Percentiles rank a stretch among this genome's conserved stretches.
phyloP scores from a whole-genome alignment of 2,113 vertebrate genomes.

The Platichthys flesus region DNA sequence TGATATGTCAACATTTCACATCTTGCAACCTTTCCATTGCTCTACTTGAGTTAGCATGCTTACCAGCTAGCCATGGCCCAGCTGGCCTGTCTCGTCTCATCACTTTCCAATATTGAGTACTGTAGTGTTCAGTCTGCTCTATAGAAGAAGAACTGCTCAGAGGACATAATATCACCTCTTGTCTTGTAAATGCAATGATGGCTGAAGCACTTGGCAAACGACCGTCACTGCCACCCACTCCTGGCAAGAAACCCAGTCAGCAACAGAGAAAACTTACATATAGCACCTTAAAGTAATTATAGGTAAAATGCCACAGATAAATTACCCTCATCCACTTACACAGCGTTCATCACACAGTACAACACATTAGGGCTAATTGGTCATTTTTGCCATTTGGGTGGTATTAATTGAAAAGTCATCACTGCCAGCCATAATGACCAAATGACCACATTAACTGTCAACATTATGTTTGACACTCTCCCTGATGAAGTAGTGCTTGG shows the following conservation, averaged over 20 bases:
- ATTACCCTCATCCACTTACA: slow-evolving; percentile 53
- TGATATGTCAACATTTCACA: no score
- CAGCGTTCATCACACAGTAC: slow-evolving; percentile 59
- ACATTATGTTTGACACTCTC: slow-evolving; percentile 74
- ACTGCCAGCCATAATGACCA: slow-evolving; percentile 71
- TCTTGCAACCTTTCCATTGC: neutral
- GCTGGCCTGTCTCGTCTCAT: neutral
- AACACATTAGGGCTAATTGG: slow-evolving; percentile 79
- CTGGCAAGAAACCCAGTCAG: neutral
- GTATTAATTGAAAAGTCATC: slow-evolving; percentile 79
- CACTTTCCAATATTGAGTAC: neutral
- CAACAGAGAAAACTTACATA: neutral
- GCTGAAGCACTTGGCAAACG: neutral
- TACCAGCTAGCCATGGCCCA: neutral
- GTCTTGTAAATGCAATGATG: neutral
- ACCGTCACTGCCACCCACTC: neutral
- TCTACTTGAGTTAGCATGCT: neutral
- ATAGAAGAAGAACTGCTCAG: neutral
- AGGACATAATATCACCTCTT: neutral
- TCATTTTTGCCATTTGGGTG: slow-evolving; percentile 75
- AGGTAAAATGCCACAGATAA: slow-evolving; percentile 53
- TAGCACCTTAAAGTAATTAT: slow-evolving; percentile 30
- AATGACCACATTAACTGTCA: slow-evolving; percentile 78
- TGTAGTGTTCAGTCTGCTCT: neutral
- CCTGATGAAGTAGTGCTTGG: slow-evolving; percentile 65